Evolutionary conservation across 1,140 invertebrate genomes (phyloP), one percentile per base, ranked within the genome.

Genomic region (Drosophila tani): DNA sequence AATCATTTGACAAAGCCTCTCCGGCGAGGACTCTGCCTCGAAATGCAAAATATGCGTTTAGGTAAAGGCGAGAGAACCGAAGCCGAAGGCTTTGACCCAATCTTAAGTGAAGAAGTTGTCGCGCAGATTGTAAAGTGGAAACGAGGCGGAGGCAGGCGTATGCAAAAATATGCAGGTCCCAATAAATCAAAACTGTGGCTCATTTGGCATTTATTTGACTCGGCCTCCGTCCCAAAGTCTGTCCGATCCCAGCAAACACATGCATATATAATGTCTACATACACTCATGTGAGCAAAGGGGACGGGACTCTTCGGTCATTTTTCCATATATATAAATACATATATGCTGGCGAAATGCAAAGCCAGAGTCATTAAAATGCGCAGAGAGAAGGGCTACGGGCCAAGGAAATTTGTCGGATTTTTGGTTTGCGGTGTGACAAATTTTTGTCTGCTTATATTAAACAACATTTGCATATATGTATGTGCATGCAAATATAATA

Each of bases 41-140:
- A 85, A 85, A 82, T 87, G 82, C 83, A 87, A 82, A 85, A 87
- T 75, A 79, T 87, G 83, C 83, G 83, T 79, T 85, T 86, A 85
- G 82, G 69, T 82, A 79, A 53, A 47, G 40, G 38, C 21, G 51
- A 24, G 35, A 40, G 21, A 38, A 17, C 19, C 45, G 11, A 21
- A 55, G 27, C 5, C 27, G 66, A 27, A 73, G 59, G 51, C 53
- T 59, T 58, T 68, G 73, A 84, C 71, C 66, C 66, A 84, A 65
- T 75, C 38, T 35, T 27, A 57, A 57, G 40, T 24, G 32, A 56
- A 71, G 50, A 57, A 56, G 66, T 24, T 46, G 49, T 70, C 40
- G 66, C 49, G n/a, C 14, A 21, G 21, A 75, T 40, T 40, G 32
- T 21, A 66, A 41, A 49, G 43, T 67, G 41, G 15, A 55, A 46